A percentile compares a stretch with the other conserved stretches of the same genome.
These are phyloP conservation scores for Gobionotothen gibberifrons DNA, from an alignment of 2,797 vertebrate species.

Conservation along the genomic window DNA sequence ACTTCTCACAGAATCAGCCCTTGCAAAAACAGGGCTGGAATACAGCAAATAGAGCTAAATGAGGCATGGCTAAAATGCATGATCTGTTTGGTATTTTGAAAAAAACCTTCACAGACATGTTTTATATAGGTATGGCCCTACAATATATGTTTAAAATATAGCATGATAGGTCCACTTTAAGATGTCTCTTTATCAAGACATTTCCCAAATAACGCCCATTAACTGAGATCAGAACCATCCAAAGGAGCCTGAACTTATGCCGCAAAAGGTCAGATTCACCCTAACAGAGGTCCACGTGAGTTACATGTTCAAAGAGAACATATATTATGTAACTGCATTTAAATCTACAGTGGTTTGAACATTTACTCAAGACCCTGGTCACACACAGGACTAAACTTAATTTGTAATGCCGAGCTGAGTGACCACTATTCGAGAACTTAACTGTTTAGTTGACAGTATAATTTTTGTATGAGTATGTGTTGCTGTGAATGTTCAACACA, in stretches of 20 bases:
- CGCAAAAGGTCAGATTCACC: slow-evolving; percentile 1
- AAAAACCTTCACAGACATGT: too few species aligned
- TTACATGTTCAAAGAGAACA: background rate
- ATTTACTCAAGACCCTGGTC: background rate
- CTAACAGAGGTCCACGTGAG: background rate
- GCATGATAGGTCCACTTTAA: too few species aligned
- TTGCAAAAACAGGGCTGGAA: too few species aligned
- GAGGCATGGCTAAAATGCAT: too few species aligned
- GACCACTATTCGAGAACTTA: background rate
- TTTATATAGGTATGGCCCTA: too few species aligned
- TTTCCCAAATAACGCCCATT: background rate
- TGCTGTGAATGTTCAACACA: background rate
- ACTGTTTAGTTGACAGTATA: background rate
- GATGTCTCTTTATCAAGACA: background rate
- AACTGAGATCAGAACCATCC: background rate
- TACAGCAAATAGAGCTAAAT: too few species aligned
- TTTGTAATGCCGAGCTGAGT: background rate
- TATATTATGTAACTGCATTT: background rate
- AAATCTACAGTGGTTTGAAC: background rate
- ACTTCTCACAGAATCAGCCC: too few species aligned
- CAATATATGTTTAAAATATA: too few species aligned
- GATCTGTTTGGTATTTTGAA: too few species aligned
- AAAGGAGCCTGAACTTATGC: background rate
- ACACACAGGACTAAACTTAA: background rate
- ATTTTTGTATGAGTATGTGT: background rate